Evolutionary conservation across 2,113 vertebrate genomes (phyloP).

Genomic region (Origma solitaria): DNA sequence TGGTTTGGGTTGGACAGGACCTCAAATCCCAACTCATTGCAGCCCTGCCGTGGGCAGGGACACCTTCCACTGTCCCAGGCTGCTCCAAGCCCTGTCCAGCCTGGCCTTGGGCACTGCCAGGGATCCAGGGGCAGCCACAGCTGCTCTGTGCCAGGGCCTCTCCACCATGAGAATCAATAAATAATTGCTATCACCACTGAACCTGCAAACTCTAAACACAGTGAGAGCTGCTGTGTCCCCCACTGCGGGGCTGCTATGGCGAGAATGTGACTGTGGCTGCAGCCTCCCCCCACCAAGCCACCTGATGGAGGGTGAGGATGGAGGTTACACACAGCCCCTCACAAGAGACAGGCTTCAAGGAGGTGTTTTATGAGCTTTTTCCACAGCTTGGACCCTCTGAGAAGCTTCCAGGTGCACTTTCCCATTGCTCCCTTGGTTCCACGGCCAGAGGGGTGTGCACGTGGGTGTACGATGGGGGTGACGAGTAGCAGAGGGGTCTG

Average conservation of each 20-base stretch:
- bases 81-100: background rate
- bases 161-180: background rate
- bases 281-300: rapidly evolving
- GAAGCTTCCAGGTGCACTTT: conserved; percentile 1
- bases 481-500: background rate
- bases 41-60: background rate
- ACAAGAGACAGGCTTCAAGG: background rate
- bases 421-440: background rate
- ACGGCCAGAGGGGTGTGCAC: rapidly evolving
- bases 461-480: rapidly evolving
- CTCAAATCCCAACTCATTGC: background rate
- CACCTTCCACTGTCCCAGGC: rapidly evolving
- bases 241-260: rapidly evolving
- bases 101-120: background rate
- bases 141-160: background rate
- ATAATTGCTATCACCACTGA: background rate
- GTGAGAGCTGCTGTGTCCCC: background rate
- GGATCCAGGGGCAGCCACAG: background rate
- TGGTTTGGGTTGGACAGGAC: background rate
- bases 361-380: conserved; percentile 27
- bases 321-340: background rate
- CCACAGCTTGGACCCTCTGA: background rate
- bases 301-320: background rate
- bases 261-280: background rate
- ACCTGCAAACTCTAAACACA: background rate